A percentile compares a stretch with the other conserved stretches of the same genome.
These are phyloP conservation scores for Hippocampus zosterae DNA, from an alignment of 2,113 vertebrate genomes.

Conservation along the genomic window DNA sequence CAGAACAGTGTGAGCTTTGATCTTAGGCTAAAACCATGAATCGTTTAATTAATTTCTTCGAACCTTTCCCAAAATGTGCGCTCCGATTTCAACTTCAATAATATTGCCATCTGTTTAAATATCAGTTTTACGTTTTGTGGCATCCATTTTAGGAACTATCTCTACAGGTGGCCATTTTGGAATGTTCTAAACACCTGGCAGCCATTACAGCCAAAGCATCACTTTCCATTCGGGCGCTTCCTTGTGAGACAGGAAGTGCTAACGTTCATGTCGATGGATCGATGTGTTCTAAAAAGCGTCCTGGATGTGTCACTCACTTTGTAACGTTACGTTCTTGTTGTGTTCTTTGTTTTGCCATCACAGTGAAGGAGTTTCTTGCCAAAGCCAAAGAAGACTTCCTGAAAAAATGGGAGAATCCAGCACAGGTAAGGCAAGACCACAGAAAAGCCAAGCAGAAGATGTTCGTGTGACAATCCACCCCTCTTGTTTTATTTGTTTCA, in stretches of 20 bases:
- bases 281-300: neutral
- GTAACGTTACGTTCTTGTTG: neutral
- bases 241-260: neutral
- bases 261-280: neutral
- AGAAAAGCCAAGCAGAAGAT: neutral
- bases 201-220: too few species aligned
- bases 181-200: too few species aligned
- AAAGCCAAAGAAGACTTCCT: slow-evolving; percentile 96
- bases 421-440: slow-evolving; percentile 68
- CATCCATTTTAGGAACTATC: too few species aligned
- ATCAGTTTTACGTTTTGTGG: too few species aligned
- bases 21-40: too few species aligned
- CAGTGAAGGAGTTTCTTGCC: slow-evolving; percentile 92
- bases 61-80: too few species aligned
- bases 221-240: too few species aligned
- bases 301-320: neutral
- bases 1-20: too few species aligned
- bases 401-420: slow-evolving; percentile 91
- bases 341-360: slow-evolving; percentile 34
- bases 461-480: neutral
- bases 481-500: neutral
- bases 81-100: too few species aligned
- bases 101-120: too few species aligned
- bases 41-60: too few species aligned
- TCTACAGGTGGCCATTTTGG: too few species aligned